Base-by-base conservation (phyloP, 2,113 vertebrate species). In the Leptobrachium leishanense region DNA sequence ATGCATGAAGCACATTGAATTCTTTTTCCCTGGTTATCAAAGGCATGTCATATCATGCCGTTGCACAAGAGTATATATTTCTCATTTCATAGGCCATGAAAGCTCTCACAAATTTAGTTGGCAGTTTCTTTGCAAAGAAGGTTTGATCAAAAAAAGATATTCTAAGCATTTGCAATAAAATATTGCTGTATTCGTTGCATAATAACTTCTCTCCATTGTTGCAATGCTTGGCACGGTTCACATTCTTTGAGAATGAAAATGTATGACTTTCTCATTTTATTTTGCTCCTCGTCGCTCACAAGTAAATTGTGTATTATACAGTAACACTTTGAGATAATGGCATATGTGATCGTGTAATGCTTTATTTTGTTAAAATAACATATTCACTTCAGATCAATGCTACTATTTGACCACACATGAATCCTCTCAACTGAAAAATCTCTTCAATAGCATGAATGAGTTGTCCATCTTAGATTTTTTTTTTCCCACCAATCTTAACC, bases 21-120 rank as follows among this genome's bases (percentile, higher is more conserved):
- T 59, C 76, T 79, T 79, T 79, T 66, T 62, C 68, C 68, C 68
- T 79, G 65, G 43, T 79, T 79, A 72, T 72, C 76, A 79, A 79
- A 79, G 76, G 72, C 44, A 65, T 79, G 68, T 79, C 76, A 79
- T 68, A 79, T 79, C 68, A 79, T 72, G n/a, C 76, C 46, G 76
- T 64, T 72, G 68, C 76, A 71, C 76, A 79, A 76, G 76, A 79
- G 68, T 79, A 64, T 79, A 79, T 79, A 79, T 79, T 79, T 79
- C 76, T 79, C 76, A 79, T 79, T 79, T 79, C 68, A 79, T 79
- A 79, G 59, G 68, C 68, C 76, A 79, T 54, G 68, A 62, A 79
- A 72, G 69, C 77, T 72, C 65, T 79, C 70, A 73, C 62, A 79
- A 73, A 73, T 79, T 73, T 73, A 62, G 77, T 67, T 79, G 77